phyloP scores from a whole-genome alignment of 2,888 invertebrate species.

The Herminia tarsipennalis region DNA sequence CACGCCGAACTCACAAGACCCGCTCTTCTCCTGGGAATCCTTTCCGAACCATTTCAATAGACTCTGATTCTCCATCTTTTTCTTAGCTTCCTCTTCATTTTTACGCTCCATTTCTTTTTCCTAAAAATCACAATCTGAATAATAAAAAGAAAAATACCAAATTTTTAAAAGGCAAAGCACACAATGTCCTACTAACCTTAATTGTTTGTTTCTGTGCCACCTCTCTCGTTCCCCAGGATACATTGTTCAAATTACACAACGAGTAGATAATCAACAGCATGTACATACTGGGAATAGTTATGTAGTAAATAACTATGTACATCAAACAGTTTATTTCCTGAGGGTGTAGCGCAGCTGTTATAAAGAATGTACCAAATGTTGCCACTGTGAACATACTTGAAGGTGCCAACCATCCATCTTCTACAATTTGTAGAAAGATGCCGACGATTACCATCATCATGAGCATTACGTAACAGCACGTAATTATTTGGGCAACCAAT shows the following conservation, averaged over 20 bases:
- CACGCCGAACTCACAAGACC: constrained; percentile 93
- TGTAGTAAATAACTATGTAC: constrained; percentile 90
- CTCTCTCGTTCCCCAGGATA: constrained; percentile 98
- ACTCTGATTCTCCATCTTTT: constrained; percentile 92
- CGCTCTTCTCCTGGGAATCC: constrained; percentile 91
- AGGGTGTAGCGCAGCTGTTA: constrained; percentile 91
- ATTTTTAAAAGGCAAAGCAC: no score
- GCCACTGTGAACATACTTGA: constrained; percentile 93
- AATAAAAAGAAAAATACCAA: background rate
- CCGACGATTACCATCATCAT: constrained; percentile 96
- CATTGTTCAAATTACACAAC: constrained; percentile 96
- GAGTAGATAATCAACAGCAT: constrained; percentile 96
- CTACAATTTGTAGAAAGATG: constrained; percentile 90
- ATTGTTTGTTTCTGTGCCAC: constrained; percentile 80
- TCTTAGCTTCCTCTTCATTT: constrained; percentile 91
- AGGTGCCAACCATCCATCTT: constrained; percentile 93
- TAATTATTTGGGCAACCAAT: constrained; percentile 90
- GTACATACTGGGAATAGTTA: constrained; percentile 98
- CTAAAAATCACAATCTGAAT: constrained; percentile 63
- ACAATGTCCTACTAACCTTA: constrained; percentile 54
- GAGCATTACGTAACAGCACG: constrained; percentile 91
- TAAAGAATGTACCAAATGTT: constrained; percentile 88
- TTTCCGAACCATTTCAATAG: constrained; percentile 90
- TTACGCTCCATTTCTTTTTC: constrained; percentile 94
- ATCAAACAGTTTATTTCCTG: constrained; percentile 90